A percentile compares a stretch with the other conserved stretches of the same genome.
These are phyloP conservation scores for Nycteola revayana DNA, from an alignment of 2,888 invertebrate genomes.

Conservation along the genomic window DNA sequence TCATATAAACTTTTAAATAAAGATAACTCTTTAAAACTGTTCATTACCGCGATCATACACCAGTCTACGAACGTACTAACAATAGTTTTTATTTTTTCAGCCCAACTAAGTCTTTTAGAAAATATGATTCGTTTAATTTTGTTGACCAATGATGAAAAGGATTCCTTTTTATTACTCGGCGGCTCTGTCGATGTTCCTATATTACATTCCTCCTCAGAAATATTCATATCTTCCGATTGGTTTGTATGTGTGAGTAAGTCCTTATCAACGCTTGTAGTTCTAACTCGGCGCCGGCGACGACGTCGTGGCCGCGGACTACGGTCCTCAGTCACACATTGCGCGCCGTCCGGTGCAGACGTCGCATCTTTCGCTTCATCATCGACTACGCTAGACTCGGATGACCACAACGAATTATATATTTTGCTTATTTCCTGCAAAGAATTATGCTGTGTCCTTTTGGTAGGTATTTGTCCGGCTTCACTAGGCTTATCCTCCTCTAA, in stretches of 20 bases:
- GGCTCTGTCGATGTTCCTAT: too few species aligned
- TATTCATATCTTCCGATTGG: too few species aligned
- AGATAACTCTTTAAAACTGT: background rate
- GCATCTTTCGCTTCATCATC: background rate
- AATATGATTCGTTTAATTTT: background rate
- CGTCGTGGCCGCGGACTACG: background rate
- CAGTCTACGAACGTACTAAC: background rate
- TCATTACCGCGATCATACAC: background rate
- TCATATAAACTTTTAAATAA: background rate
- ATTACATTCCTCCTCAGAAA: too few species aligned
- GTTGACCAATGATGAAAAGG: background rate
- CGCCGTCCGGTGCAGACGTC: background rate
- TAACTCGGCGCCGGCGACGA: background rate
- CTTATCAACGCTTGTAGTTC: background rate
- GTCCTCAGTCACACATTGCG: background rate
- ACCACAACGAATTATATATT: background rate
- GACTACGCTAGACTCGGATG: background rate
- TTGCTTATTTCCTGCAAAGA: background rate
- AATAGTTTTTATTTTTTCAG: background rate
- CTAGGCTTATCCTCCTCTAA: background rate
- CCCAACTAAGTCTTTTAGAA: background rate
- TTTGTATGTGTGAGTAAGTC: background rate
- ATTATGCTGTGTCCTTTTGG: background rate
- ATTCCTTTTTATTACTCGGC: background rate
- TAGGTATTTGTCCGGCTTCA: background rate